Conservation (phyloP, 2,888 invertebrate genomes). For the Prosapia bicincta region DNA sequence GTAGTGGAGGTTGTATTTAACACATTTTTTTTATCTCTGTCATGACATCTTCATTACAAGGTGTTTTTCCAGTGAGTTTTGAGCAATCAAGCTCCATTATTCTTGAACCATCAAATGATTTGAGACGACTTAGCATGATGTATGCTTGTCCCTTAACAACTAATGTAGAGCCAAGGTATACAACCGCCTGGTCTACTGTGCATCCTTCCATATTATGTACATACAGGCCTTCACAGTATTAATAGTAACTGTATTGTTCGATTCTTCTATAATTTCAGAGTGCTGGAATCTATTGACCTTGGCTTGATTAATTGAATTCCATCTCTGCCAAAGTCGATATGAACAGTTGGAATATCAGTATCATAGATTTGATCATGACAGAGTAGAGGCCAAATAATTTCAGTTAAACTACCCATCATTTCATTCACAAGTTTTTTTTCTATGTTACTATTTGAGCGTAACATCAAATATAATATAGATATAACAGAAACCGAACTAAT, state of each 20-base stretch:
- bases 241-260: conserved; percentile 10
- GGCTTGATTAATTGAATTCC: conserved; percentile 36
- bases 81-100: conserved; percentile 21
- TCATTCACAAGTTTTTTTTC: conserved; percentile 38
- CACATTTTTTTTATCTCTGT: no score
- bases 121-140: conserved; percentile 30
- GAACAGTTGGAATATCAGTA: conserved; percentile 21
- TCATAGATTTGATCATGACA: conserved; percentile 15
- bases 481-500: no score
- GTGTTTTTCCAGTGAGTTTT: conserved; percentile 20
- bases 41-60: no score
- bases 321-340: conserved; percentile 12
- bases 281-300: conserved; percentile 26
- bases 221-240: not conserved
- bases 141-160: conserved; percentile 36
- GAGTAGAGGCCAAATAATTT: conserved; percentile 29
- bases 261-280: conserved; percentile 10
- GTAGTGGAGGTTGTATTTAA: no score
- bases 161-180: conserved; percentile 30
- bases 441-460: no score
- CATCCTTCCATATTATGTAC: conserved; percentile 17
- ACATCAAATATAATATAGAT: no score
- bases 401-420: conserved; percentile 35
- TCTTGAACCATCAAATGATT: conserved; percentile 21
- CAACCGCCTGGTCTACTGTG: conserved; percentile 31